Evolutionary conservation across 1,140 invertebrate species (phyloP).

Genomic region (Melipona quadrifasciata): DNA sequence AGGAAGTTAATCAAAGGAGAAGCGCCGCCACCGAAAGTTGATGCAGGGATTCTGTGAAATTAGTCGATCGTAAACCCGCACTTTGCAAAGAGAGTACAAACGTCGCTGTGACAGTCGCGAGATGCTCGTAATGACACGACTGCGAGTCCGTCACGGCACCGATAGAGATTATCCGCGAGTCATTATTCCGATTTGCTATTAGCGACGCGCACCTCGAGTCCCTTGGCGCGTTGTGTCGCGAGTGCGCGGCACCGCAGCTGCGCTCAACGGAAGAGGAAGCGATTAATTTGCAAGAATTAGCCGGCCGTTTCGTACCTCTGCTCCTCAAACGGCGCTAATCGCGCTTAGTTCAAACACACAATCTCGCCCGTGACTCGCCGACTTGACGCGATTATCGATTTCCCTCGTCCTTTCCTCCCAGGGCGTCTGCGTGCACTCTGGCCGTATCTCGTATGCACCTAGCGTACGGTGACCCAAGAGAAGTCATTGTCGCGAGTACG

Average conservation of each 20-base stretch:
- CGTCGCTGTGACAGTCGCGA: constrained; percentile 66
- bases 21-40: not conserved
- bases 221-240: constrained; percentile 43
- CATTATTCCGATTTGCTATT: constrained; percentile 78
- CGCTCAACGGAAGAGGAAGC: constrained; percentile 54
- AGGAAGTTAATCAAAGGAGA: not conserved
- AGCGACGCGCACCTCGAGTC: constrained; percentile 46
- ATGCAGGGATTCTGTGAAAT: not conserved
- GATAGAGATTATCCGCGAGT: constrained; percentile 78
- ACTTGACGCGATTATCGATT: constrained; percentile 29
- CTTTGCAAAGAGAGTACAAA: constrained; percentile 48
- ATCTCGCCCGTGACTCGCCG: too few species aligned
- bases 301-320: constrained; percentile 30
- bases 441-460: not conserved
- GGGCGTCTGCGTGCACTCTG: not conserved
- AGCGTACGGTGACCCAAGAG: too few species aligned
- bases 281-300: constrained; percentile 60
- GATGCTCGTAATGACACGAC: constrained; percentile 76
- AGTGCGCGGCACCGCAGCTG: constrained; percentile 20
- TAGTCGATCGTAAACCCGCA: constrained; percentile 21
- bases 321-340: constrained; percentile 28
- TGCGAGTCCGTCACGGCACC: constrained; percentile 79
- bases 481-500: too few species aligned
- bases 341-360: constrained; percentile 19
- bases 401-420: not conserved